Evolutionary conservation across 1,140 invertebrate species (phyloP), one percentile per base, ranked within the genome.

Genomic region (Episyrphus balteatus): DNA sequence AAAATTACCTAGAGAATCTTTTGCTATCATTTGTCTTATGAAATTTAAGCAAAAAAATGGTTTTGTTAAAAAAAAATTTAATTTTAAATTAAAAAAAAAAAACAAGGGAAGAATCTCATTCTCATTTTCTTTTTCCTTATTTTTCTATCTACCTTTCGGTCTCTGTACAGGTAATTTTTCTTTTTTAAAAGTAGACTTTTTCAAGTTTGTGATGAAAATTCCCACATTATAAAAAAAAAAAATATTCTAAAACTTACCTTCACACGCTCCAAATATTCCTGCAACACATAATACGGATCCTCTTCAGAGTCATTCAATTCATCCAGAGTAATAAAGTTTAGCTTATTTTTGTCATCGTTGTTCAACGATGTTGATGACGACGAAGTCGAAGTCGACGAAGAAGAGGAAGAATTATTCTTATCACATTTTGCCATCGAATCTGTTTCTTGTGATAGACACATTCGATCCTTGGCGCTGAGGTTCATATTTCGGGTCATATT

Each of bases 251-350:
- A 26, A 61, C 62, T 61, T 44, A 66, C 62, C 58, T 66, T 65
- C 42, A 66, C 62, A 21, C 60, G 59, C 47, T 66, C 62, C 52
- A 66, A 47, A 51, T 66, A 66, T 32, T 65, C 62, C 47, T 66
- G 56, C 14, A 66, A 49, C 17, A 50, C 57, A 8, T 55, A 55
- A 43, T 66, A 66, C 12, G 62, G 62, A 59, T 66, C 62, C 21
- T 66, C 62, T 26, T 54, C 62, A 40, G 64, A 62, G 3, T 62
- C 62, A 46, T 65, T 56, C 39, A 57, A 51, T 44, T 65, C 46
- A 52, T 66, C 62, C 37, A 61, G 53, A 40, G 50, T 58, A 40
- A 62, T 62, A 52, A 47, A 66, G 46, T 34, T 62, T 52, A 43
- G 62, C 58, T 51, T 62, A 51, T 48, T 62, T 53, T 44, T 55